Base-by-base conservation (phyloP, 1,140 invertebrate species). In the Scaptomyza graminum region DNA sequence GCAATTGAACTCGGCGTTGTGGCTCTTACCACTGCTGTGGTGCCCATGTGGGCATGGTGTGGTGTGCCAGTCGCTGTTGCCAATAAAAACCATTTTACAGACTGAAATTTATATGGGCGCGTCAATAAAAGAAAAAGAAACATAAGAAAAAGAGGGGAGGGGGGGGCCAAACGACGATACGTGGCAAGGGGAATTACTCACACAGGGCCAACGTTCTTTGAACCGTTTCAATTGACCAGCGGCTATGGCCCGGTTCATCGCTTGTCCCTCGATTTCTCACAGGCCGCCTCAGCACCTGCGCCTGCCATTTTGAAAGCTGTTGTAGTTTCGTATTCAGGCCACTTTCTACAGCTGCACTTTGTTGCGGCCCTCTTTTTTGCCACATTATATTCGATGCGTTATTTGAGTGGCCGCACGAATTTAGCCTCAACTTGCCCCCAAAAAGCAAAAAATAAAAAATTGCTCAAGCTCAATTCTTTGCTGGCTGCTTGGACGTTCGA, bases 11-110 rank as follows among this genome's bases (percentile, higher is more conserved):
- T 67, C 16, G 31, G 43, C 41, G 28, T 11, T 44, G 11, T 54
- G 57, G 57, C 16, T n/a, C 13, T 6, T 43, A 51, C 34, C 12
- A 31, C n/a, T 9, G n/a, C 47, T 62, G 18, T 39, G 34, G 31
- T 8, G 31, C 6, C 31, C 8, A 52, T 18, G 28, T 18, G 28
- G 34, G 31, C 25, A 25, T 25, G 57, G 4, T 34, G 15, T 47
- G 47, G 68, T 44, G 47, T 50, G 54, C 61, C 65, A 70, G 65
- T 60, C 52, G 68, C 57, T 66, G 62, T 60, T 87, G 82, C 82
- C 82, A 87, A 87, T 87, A 88, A 87, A 87, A 87, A 74, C 82
- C 82, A 87, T 87, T 87, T 87, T 78, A 83, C 83, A 88, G 83
- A 79, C 67, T 82, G 79, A 87, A 88, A 87, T 87, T 87, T 87